A percentile compares a stretch with the other conserved stretches of the same genome.
Evolutionary conservation across 2,113 vertebrate species (phyloP).

Genomic region (Psittacara wagleri): DNA sequence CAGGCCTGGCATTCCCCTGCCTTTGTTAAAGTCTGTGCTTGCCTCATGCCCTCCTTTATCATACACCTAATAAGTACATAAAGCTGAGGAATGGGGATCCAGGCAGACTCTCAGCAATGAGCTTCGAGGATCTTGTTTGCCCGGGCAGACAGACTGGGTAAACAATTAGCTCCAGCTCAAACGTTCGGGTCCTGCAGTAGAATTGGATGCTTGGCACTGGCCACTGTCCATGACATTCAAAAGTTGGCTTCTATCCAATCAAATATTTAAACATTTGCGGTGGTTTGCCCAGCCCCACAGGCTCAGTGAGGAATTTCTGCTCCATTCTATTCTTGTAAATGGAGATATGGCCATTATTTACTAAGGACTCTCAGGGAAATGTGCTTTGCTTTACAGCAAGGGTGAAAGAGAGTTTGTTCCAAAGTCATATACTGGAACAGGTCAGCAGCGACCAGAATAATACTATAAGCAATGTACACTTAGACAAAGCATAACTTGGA

Average conservation of each 20-base stretch:
- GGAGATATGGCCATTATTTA: background rate
- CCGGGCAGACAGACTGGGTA: background rate
- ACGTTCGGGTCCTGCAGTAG: background rate
- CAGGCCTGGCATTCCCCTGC: conserved; percentile 21
- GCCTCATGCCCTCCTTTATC: background rate
- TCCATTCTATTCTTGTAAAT: background rate
- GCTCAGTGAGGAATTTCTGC: conserved; percentile 18
- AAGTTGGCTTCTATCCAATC: conserved; percentile 50
- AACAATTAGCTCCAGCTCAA: conserved; percentile 2
- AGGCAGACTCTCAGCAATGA: background rate
- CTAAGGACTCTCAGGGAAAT: background rate
- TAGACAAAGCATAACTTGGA: background rate
- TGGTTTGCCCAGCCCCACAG: background rate
- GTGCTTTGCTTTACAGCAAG: conserved; percentile 15
- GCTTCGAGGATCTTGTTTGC: background rate
- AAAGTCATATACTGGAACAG: background rate
- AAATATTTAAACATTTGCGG: conserved; percentile 12
- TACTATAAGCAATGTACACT: background rate
- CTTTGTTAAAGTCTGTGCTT: background rate
- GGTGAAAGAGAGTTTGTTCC: background rate
- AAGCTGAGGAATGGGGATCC: conserved; percentile 7
- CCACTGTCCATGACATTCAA: conserved; percentile 32
- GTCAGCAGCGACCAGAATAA: background rate
- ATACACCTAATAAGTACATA: conserved; percentile 26
- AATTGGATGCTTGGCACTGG: conserved; percentile 6